Base-by-base conservation (phyloP, 1,140 invertebrate genomes). In the Acyrthosiphon pisum region DNA sequence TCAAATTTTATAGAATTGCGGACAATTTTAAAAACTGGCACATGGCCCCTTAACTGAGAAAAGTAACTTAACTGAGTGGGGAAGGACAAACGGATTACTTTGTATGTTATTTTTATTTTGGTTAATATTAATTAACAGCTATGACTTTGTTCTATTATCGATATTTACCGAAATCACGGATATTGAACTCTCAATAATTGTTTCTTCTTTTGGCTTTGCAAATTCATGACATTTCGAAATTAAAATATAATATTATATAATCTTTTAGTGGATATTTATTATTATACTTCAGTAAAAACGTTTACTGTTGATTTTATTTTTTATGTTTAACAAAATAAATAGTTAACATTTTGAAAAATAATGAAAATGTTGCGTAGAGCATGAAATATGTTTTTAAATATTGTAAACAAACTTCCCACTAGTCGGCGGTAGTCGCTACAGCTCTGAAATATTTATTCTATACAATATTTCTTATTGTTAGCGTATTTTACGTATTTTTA, bases 311-410 rank as follows among this genome's bases (percentile, higher is more conserved):
- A 68, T 76, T 76, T 76, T n/a, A 23, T 60, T 18, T 60, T 60
- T n/a, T 6, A 7, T 9, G 60, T 4, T n/a, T 76, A 76, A n/a
- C 60, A 76, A 76, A 76, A 76, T 76, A 76, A 76, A 76, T n/a
- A n/a, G 30, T 76, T 76, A 14, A 76, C 30, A n/a, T 76, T 76
- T 76, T 76, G 18, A 76, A 68, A 76, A 76, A n/a, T 76, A 76
- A 76, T 76, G 60, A 76, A 76, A 76, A 76, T 76, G 60, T 76
- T 76, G 4, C 30, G 11, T 6, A n/a, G 60, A 76, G 60, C 60
- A 37, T 37, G 22, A 83, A 83, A 83, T 83, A 83, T 22, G 76
- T 87, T 87, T 87, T 46, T 87, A 87, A 46, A 87, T 46, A 87
- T 87, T 30, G 22, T 87, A 87, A 87, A 87, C 84, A 87, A 84